Conservation (phyloP, 2,888 invertebrate species). For the Drosophila merina region DNA sequence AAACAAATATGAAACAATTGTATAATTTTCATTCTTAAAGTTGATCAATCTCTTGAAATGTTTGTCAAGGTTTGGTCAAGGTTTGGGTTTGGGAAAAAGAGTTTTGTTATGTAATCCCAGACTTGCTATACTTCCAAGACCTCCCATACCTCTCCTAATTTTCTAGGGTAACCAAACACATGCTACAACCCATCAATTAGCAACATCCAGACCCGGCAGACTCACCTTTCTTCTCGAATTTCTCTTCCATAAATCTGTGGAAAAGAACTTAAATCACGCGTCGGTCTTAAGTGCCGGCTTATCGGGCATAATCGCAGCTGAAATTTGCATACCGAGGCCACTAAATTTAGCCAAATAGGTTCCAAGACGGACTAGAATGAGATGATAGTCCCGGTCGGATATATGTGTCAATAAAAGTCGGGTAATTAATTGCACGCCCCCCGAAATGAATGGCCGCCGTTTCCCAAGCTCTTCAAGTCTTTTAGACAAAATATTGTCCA, state of each 20-base stretch:
- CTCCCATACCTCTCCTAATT: neutral
- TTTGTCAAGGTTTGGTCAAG: too few species aligned
- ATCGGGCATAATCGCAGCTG: slow-evolving; percentile 38
- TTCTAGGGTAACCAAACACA: slow-evolving; percentile 18
- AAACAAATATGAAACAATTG: too few species aligned
- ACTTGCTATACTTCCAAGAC: neutral
- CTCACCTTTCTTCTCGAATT: slow-evolving; percentile 40
- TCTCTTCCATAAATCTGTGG: slow-evolving; percentile 33
- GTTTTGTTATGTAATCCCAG: too few species aligned
- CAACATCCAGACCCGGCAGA: slow-evolving; percentile 12
- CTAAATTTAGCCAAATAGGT: slow-evolving; percentile 67
- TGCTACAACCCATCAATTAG: slow-evolving; percentile 49
- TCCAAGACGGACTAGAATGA: slow-evolving; percentile 52
- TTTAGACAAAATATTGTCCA: slow-evolving; percentile 2
- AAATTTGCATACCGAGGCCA: slow-evolving; percentile 67
- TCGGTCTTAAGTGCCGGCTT: slow-evolving; percentile 47
- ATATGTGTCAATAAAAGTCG: slow-evolving; percentile 55
- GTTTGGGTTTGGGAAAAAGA: too few species aligned
- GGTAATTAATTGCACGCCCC: slow-evolving; percentile 59
- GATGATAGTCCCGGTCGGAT: slow-evolving; percentile 50
- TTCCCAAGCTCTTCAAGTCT: slow-evolving; percentile 31
- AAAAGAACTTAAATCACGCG: slow-evolving; percentile 45
- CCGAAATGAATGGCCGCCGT: slow-evolving; percentile 37
- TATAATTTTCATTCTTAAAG: too few species aligned
- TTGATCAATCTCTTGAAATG: too few species aligned